A percentile compares a stretch with the other conserved stretches of the same genome.
Conservation (phyloP, 2,888 invertebrate species). For the Melinaea menophilus region DNA sequence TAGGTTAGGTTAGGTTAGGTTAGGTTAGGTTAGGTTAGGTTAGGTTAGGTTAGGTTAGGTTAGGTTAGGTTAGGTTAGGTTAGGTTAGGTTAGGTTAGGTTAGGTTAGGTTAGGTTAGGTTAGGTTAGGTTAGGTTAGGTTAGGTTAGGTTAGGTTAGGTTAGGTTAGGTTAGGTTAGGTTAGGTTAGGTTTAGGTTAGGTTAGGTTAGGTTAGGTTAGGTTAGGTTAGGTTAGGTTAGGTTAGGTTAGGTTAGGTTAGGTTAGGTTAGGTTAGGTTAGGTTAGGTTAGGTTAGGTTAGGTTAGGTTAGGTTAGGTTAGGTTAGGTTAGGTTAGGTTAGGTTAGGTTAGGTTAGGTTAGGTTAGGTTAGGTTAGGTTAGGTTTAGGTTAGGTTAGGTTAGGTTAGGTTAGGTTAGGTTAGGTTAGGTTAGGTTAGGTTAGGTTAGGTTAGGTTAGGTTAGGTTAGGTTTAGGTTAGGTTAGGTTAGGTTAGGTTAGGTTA, state of each 20-base stretch:
- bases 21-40: no score
- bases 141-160: constrained; percentile 20
- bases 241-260: constrained; percentile 35
- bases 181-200: constrained; percentile 20
- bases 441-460: constrained; percentile 31
- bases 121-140: constrained; percentile 20
- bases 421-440: constrained; percentile 33
- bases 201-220: constrained; percentile 20
- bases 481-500: constrained; percentile 32
- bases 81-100: no score
- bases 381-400: constrained; percentile 27
- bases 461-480: constrained; percentile 32
- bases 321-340: constrained; percentile 27
- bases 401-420: constrained; percentile 25
- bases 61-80: no score
- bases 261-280: constrained; percentile 31
- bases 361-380: constrained; percentile 26
- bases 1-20: no score
- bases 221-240: constrained; percentile 18
- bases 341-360: constrained; percentile 27
- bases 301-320: constrained; percentile 28
- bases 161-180: constrained; percentile 20
- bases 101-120: no score
- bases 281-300: constrained; percentile 31
- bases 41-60: no score